Conservation (phyloP, 2,888 invertebrate genomes). For the Cancer borealis region DNA sequence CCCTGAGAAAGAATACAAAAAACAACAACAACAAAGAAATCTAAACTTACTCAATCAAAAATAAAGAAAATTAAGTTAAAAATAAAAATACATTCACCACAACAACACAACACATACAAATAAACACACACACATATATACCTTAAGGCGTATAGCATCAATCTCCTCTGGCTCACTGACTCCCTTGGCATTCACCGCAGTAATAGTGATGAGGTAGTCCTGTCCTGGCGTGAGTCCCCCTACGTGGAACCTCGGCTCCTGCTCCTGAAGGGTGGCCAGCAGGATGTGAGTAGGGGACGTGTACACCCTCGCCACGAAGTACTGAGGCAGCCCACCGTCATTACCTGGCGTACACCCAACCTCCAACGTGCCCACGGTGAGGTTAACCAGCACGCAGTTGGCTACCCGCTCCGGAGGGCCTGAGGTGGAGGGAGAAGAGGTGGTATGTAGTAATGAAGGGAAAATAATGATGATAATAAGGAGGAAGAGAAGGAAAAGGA, state of each 20-base stretch:
- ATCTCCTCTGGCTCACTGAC: constrained; percentile 76
- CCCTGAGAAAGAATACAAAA: no score
- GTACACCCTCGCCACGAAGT: constrained; percentile 76
- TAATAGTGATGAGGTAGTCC: constrained; percentile 76
- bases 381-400: constrained; percentile 75
- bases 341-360: constrained; percentile 75
- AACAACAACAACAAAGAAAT: no score
- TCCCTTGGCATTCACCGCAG: constrained; percentile 76
- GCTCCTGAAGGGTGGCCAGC: constrained; percentile 69
- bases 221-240: constrained; percentile 74
- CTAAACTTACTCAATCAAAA: no score
- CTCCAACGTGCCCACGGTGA: constrained; percentile 75
- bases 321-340: constrained; percentile 74
- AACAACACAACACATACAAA: not conserved
- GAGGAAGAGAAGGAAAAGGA: not conserved
- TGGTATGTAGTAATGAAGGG: not conserved
- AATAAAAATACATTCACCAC: not conserved
- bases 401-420: constrained; percentile 76
- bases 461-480: not conserved
- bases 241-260: constrained; percentile 74
- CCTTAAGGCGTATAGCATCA: constrained; percentile 76
- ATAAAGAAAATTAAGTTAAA: no score
- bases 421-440: not conserved
- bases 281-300: constrained; percentile 74
- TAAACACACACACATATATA: not conserved